Evolutionary conservation across 1,140 invertebrate species (phyloP).

Genomic region (Leptopilina boulardi): DNA sequence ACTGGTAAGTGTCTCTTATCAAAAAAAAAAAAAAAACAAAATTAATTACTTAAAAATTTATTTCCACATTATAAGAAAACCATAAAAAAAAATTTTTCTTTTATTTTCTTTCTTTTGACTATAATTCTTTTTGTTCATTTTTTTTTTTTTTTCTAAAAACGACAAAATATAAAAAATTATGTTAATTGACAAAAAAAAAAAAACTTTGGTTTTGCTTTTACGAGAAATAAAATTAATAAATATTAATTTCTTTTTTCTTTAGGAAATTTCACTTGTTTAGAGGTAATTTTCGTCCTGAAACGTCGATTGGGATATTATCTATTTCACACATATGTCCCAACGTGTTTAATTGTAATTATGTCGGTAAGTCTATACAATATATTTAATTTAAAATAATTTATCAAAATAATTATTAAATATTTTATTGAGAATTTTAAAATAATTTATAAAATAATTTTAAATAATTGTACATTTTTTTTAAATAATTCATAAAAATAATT

Average conservation of each 20-base stretch:
- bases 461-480: too few species aligned
- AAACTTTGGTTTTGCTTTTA: too few species aligned
- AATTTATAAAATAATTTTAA: too few species aligned
- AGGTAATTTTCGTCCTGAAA: conserved; percentile 91
- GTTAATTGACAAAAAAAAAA: too few species aligned
- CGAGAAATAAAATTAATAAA: not conserved
- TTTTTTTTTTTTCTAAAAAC: too few species aligned
- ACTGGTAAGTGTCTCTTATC: conserved; percentile 79
- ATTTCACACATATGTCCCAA: conserved; percentile 92
- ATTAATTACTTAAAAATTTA: not conserved
- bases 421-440: too few species aligned
- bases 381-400: not conserved
- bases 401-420: too few species aligned
- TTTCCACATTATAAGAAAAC: not conserved
- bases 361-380: conserved; percentile 79
- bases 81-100: not conserved
- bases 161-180: too few species aligned
- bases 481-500: too few species aligned
- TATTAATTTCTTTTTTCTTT: conserved; percentile 55
- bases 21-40: too few species aligned
- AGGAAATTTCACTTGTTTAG: conserved; percentile 93
- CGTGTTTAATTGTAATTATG: conserved; percentile 92
- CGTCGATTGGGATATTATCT: conserved; percentile 90
- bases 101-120: too few species aligned
- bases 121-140: too few species aligned